These are phyloP conservation scores for Graphium colonna DNA, from an alignment of 2,888 invertebrate species.

Conservation along the genomic window DNA sequence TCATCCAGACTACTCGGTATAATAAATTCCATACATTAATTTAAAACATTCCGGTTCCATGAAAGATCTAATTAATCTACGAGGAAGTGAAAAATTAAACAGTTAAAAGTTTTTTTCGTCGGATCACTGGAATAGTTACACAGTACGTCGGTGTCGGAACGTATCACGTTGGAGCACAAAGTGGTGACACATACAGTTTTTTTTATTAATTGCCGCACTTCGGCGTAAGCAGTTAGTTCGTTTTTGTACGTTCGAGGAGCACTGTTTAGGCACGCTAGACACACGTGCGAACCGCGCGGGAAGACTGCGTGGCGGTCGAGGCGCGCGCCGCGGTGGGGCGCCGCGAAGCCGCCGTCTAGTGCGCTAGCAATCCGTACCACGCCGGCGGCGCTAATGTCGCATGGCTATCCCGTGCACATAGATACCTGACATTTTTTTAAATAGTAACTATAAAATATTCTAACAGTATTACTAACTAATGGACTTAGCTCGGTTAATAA, in stretches of 20 bases:
- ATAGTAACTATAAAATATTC: conserved; percentile 1
- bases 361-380: conserved; percentile 41
- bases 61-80: conserved; percentile 68
- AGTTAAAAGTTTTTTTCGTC: conserved; percentile 66
- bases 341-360: conserved; percentile 35
- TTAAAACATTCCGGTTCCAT: conserved; percentile 65
- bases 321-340: conserved; percentile 58
- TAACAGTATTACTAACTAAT: not conserved
- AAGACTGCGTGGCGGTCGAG: conserved; percentile 77
- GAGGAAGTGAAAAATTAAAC: conserved; percentile 68
- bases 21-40: conserved; percentile 64
- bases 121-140: conserved; percentile 58
- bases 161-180: conserved; percentile 42
- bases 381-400: conserved; percentile 51
- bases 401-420: not conserved
- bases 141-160: conserved; percentile 38
- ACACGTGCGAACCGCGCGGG: conserved; percentile 77
- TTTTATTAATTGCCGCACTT: conserved; percentile 37
- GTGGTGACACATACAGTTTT: conserved; percentile 39
- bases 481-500: conserved; percentile 2
- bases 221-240: conserved; percentile 46
- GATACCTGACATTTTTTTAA: not conserved
- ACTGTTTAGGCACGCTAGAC: conserved; percentile 57
- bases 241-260: conserved; percentile 28
- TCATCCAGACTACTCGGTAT: conserved; percentile 49